Evolutionary conservation across 2,888 invertebrate species (phyloP), one percentile per base, ranked within the genome.

Genomic region (Furcula furcula): DNA sequence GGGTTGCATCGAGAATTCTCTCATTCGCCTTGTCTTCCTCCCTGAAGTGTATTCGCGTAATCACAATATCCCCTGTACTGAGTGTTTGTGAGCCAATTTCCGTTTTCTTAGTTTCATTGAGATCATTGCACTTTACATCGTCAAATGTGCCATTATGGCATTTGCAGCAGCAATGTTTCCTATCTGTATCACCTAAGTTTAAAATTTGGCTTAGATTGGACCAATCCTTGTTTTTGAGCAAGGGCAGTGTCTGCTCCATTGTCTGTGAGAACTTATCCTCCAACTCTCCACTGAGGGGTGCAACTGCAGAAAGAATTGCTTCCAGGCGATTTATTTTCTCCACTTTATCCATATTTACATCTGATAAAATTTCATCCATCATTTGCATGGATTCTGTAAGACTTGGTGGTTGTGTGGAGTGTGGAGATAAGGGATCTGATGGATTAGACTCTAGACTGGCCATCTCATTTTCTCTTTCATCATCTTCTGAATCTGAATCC

Each of bases 1-100:
- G 85, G 7, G 84, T 72, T n/a, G 88, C 89, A 45, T 89, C 89
- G 1, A 89, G 65, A 36, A 82, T 75, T 49, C 86, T 76, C 53
- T 90, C 89, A 29, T 85, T 82, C 1, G 65, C 49, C 48, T 89
- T 90, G 40, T 89, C 89, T 49, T 90, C 89, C 47, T 90, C 89
- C 28, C 87, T 71, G 67, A 89, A 89, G 57, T 89, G 89, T 64
- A 97, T 95, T 80, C 95, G 94, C 26, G 96, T 97, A 62, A 97
- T 96, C 34, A 97, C 97, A 65, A 97, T 95, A 74, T 97, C 97
- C 30, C 97, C 97, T 10, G 97, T 97, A 72, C 96, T 96, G 28
- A 96, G 89, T 1, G 97, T 97, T 81, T 97, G 97, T 38, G 94
- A 93, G 18, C 92, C 93, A 40, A 92, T 90, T 55, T 92, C 91